Base-by-base conservation (phyloP, 2,888 invertebrate species). In the Ophraella communa region DNA sequence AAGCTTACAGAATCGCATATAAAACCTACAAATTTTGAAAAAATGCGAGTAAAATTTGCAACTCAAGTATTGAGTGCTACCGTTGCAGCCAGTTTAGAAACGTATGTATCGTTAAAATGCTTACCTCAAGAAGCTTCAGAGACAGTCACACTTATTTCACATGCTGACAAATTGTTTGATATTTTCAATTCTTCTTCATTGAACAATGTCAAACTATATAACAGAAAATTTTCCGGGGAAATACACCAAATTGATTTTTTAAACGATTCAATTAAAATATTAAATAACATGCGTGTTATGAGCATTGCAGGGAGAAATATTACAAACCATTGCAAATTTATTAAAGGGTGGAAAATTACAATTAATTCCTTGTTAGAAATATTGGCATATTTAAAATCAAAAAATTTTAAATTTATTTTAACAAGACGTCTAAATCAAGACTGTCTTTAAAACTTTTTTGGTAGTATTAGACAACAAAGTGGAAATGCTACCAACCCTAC, bases 1-100 rank as follows among this genome's bases (percentile, higher is more conserved):
- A 72, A 67, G 62, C 52, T 72, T 5, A 72, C 70, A 8, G 65
- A 72, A 42, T 35, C 65, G 4, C 71, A 70, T 61, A 61, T 71
- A 39, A 49, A 64, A 42, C 67, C 69, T 2, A 66, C 24, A 14
- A 65, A 63, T 45, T 71, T 71, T 58, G 56, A 67, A 58, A 72
- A 68, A 66, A 73, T 70, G 65, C 60, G 63, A 49, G 71, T 70
- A 7, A 65, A 67, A 61, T 61, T 47, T 39, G 67, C 69, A 27
- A 62, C 54, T 3, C 71, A 71, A 58, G 60, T 71, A 4, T 69
- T 73, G 18, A 73, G 71, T 56, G 24, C 54, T 44, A 62, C 71
- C 14, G 69, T 71, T 21, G 65, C 70, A 24, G 67, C 62, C 45
- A 64, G 49, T 14, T 35, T 71, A 45, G 24, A 53, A 49, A 60